Evolutionary conservation across 2,113 vertebrate species (phyloP).

Genomic region (Thermophis baileyi): DNA sequence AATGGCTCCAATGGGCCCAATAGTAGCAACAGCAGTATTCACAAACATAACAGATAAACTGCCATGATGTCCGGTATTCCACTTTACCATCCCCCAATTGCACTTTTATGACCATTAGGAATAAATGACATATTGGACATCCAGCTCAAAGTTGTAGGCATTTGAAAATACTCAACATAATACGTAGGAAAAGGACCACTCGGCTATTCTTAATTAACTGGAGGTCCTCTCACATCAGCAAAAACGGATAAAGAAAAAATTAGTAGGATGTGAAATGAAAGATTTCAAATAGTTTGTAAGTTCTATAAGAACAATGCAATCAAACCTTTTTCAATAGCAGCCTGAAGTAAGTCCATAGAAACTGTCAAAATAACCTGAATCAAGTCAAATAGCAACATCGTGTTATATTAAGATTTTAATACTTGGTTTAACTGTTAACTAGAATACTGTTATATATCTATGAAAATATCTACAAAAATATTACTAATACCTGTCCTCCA

Average conservation of each 20-base stretch:
- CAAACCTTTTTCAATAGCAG: background rate
- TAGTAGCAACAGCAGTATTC: background rate
- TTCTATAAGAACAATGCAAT: background rate
- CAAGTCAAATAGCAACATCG: background rate
- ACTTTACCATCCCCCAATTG: background rate
- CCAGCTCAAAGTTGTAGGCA: background rate
- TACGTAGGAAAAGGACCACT: background rate
- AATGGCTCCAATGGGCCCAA: background rate
- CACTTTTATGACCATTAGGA: background rate
- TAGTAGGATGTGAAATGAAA: background rate
- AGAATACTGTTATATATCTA: background rate
- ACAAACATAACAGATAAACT: background rate
- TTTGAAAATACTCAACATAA: background rate
- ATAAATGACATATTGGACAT: background rate
- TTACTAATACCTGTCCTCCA: background rate
- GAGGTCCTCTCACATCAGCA: background rate
- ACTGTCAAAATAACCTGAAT: background rate
- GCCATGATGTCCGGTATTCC: background rate
- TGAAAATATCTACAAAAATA: background rate
- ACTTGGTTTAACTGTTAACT: background rate
- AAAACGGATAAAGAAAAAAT: background rate
- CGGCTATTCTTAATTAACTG: background rate
- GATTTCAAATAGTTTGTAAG: background rate
- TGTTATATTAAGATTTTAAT: background rate
- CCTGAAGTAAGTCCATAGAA: background rate